These are phyloP conservation scores for Alca torda DNA, from an alignment of 2,797 vertebrate genomes.

Conservation along the genomic window DNA sequence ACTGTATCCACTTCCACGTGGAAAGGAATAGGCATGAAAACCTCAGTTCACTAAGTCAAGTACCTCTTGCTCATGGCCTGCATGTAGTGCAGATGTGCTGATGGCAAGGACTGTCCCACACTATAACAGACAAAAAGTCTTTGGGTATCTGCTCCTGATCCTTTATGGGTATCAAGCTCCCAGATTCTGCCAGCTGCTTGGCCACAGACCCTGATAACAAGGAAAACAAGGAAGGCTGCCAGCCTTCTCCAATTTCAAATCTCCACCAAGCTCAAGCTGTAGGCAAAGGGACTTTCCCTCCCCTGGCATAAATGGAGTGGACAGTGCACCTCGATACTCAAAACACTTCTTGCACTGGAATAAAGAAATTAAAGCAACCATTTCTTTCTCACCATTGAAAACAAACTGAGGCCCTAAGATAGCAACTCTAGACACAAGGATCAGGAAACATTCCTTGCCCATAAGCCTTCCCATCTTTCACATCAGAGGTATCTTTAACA, in stretches of 20 bases:
- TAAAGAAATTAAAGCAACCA: neutral
- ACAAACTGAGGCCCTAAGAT: neutral
- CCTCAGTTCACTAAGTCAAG: accelerated
- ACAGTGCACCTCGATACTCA: neutral
- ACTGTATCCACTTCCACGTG: accelerated
- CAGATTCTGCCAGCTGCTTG: neutral
- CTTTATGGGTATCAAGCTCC: neutral
- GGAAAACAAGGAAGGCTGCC: neutral
- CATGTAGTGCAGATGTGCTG: neutral
- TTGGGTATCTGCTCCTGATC: neutral
- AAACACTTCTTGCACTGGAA: neutral
- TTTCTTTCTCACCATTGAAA: neutral
- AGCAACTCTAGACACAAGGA: neutral
- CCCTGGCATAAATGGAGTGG: neutral
- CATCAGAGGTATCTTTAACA: neutral
- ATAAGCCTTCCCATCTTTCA: neutral
- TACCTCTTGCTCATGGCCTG: accelerated
- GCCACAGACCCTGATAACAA: neutral
- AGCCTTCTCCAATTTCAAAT: neutral
- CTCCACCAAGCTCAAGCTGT: neutral
- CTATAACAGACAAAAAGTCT: neutral
- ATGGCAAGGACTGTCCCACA: neutral
- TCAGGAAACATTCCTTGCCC: neutral
- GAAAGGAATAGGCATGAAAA: neutral
- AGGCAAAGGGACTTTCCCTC: neutral